These are phyloP conservation scores for Plecotus auritus DNA, from an alignment of 2,113 vertebrate genomes.

Conservation along the genomic window DNA sequence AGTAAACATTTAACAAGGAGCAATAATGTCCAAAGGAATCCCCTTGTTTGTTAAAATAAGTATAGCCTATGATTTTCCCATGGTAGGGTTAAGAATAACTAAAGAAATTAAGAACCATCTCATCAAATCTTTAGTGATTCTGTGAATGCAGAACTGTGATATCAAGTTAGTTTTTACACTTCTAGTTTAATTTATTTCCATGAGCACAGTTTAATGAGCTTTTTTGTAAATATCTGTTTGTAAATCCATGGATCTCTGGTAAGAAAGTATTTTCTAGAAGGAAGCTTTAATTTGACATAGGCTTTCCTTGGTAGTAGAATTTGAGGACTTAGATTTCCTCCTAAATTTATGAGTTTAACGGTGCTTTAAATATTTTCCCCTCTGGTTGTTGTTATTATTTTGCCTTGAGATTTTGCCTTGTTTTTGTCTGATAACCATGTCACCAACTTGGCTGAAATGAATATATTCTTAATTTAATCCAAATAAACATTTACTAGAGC, in stretches of 20 bases:
- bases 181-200: background rate
- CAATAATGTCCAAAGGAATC: background rate
- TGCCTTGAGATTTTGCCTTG: background rate
- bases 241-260: background rate
- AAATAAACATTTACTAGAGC: background rate
- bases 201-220: background rate
- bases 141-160: background rate
- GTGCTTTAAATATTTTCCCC: background rate
- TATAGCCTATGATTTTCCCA: background rate
- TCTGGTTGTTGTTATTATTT: background rate
- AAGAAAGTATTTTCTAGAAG: background rate
- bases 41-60: background rate
- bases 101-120: background rate
- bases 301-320: background rate
- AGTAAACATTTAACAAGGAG: background rate
- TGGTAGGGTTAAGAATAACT: background rate
- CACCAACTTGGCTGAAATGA: background rate
- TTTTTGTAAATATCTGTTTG: background rate
- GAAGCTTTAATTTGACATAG: background rate
- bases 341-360: background rate
- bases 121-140: background rate
- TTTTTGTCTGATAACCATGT: background rate
- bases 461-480: slow-evolving; percentile 5
- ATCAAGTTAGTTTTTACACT: background rate
- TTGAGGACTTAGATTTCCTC: background rate